Percentiles rank a stretch among this genome's conserved stretches.
These are phyloP conservation scores for Lepeophtheirus nordmannii DNA, from an alignment of 2,888 invertebrate species.

Conservation along the genomic window DNA sequence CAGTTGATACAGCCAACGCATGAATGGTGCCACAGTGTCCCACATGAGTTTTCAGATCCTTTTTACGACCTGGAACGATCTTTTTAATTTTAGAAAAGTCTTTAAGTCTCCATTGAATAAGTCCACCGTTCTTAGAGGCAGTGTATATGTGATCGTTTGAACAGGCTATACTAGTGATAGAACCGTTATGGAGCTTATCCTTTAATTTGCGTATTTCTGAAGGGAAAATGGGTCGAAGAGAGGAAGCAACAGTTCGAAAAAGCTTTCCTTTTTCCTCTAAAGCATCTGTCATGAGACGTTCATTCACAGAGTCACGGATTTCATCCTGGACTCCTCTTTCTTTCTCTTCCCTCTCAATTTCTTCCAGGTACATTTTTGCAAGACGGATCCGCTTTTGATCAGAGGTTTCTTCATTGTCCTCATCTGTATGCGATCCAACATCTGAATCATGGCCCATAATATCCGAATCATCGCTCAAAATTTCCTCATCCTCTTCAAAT, in stretches of 20 bases:
- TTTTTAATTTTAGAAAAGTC: conserved; percentile 38
- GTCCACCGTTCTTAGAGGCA: conserved; percentile 70
- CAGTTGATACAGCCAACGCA: conserved; percentile 55
- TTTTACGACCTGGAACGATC: conserved; percentile 33
- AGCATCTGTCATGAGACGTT: conserved; percentile 66
- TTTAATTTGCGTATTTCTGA: conserved; percentile 42
- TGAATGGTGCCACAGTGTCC: conserved; percentile 39
- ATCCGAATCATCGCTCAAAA: conserved; percentile 30
- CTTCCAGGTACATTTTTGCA: conserved; percentile 73
- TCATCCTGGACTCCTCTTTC: conserved; percentile 44
- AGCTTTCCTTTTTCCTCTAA: conserved; percentile 70
- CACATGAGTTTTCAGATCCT: conserved; percentile 26
- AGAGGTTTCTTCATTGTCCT: conserved; percentile 48
- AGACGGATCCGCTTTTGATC: conserved; percentile 77
- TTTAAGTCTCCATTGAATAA: conserved; percentile 62
- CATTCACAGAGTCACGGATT: conserved; percentile 46
- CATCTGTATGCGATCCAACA: conserved; percentile 28
- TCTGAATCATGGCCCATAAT: conserved; percentile 36
- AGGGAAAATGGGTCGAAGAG: conserved; percentile 36
- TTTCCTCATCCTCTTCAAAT: conserved; percentile 33
- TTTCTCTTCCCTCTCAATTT: conserved; percentile 59
- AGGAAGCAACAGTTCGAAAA: conserved; percentile 54
- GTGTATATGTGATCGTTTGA: conserved; percentile 58
- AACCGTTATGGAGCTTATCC: conserved; percentile 58
- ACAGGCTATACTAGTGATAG: conserved; percentile 64